These are phyloP conservation scores for Pseudolaguvia tuberculata DNA, from an alignment of 2,113 vertebrate species.

Conservation along the genomic window DNA sequence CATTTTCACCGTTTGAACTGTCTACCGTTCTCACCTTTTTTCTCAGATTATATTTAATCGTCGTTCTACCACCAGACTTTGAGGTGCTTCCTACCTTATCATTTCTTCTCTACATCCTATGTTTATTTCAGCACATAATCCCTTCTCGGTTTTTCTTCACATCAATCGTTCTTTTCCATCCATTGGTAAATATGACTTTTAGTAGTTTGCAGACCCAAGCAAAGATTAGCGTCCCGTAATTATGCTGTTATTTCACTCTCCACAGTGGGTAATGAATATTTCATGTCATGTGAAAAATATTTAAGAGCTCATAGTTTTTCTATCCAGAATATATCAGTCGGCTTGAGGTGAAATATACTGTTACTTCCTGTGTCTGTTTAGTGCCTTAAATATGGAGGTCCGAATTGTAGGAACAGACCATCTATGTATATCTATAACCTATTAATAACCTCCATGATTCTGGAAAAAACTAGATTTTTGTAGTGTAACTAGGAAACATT, in stretches of 20 bases:
- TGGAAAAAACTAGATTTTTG: too few relatives aligned
- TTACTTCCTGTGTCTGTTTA: neutral
- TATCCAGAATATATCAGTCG: neutral
- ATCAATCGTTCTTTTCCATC: neutral
- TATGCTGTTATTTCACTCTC: conserved; percentile 13
- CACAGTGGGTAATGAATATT: neutral
- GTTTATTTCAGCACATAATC: neutral
- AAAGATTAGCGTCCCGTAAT: neutral
- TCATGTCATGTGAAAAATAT: neutral
- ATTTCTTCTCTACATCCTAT: neutral
- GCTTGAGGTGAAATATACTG: too few relatives aligned
- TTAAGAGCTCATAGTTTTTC: neutral
- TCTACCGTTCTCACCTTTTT: conserved; percentile 17
- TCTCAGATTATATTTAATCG: conserved; percentile 12
- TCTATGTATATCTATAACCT: too few relatives aligned
- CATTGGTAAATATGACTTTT: conserved; percentile 17
- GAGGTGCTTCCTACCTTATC: neutral
- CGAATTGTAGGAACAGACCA: too few relatives aligned
- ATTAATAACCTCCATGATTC: too few relatives aligned
- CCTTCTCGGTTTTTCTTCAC: neutral
- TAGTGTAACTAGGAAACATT: too few relatives aligned
- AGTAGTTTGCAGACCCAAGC: neutral
- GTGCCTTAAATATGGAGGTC: neutral
- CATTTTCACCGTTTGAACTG: neutral
- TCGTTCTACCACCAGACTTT: conserved; percentile 14